Conservation (phyloP, 1,140 invertebrate species). For the Megalopta genalis region DNA sequence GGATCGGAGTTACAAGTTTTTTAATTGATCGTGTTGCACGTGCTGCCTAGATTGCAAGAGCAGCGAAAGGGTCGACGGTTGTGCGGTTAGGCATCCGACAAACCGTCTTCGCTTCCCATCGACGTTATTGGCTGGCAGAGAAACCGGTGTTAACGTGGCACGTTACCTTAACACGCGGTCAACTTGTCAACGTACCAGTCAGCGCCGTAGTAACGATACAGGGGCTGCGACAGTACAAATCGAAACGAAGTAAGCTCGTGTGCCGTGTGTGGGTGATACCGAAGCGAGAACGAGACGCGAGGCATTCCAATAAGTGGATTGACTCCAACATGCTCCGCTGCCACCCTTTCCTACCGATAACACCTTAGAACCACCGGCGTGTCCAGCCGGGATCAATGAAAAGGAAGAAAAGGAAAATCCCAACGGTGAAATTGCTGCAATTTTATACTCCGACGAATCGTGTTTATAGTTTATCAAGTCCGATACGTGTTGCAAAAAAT, state of each 20-base stretch:
- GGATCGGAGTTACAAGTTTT: not conserved
- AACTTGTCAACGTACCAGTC: slow-evolving; percentile 20
- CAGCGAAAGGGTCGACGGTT: not conserved
- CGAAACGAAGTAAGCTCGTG: slow-evolving; percentile 67
- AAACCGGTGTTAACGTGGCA: slow-evolving; percentile 50
- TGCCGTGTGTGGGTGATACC: slow-evolving; percentile 59
- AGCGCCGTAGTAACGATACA: slow-evolving; percentile 26
- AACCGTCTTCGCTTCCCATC: slow-evolving; percentile 65
- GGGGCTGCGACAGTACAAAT: slow-evolving; percentile 71
- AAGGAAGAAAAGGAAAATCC: slow-evolving; percentile 21
- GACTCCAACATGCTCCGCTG: slow-evolving; percentile 64
- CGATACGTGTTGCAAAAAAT: slow-evolving; percentile 30
- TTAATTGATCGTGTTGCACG: slow-evolving; percentile 1
- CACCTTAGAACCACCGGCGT: slow-evolving; percentile 53
- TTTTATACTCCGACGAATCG: slow-evolving; percentile 33
- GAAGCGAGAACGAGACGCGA: slow-evolving; percentile 65
- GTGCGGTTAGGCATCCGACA: not conserved
- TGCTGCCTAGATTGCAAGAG: not conserved
- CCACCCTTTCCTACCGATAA: slow-evolving; percentile 60
- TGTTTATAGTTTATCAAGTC: slow-evolving; percentile 42
- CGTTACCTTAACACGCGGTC: slow-evolving; percentile 53
- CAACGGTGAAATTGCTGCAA: slow-evolving; percentile 29
- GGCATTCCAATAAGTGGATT: slow-evolving; percentile 75
- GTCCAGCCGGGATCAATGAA: slow-evolving; percentile 38
- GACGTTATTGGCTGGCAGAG: slow-evolving; percentile 65